Base-by-base conservation (phyloP, 2,113 vertebrate genomes). In the Labeo catla region DNA sequence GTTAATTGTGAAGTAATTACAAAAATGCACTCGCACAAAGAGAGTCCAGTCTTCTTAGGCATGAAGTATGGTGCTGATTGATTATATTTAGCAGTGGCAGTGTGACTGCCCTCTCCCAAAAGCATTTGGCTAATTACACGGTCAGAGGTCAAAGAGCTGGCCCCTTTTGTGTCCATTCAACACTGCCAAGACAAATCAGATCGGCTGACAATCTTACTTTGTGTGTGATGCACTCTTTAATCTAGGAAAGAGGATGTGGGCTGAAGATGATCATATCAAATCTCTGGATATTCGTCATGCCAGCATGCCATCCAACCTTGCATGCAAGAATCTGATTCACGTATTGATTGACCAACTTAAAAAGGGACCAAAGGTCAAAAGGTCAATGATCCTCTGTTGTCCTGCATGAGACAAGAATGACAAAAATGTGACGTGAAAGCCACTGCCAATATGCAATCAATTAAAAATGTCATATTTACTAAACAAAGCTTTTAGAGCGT, bases 61-160 rank as follows among this genome's bases (percentile, higher is more conserved):
- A 87, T 89, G 88, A 88, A 83, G 65, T 86, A 87, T 82, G 78
- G 88, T 87, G 88, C 90, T 90, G 90, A 93, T 87, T 91, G 89
- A 93, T 90, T 88, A 91, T 86, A 91, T 87, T 88, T 80, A 84
- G 76, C 88, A 79, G 82, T 45, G n/a, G 79, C 81, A 83, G 86
- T 74, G 52, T 61, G 68, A 16, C 23, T 84, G 13, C 43, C 11
- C 43, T 68, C 91, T 84, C 87, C 3, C 6, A 86, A 90, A 88
- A 90, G 83, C 79, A 89, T 87, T 87, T 87, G 34, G 79, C 81
- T 89, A 89, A 92, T 92, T 81, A 89, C 88, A 89, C 89, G 88
- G 92, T 92, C 87, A 92, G 74, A 91, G 90, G 91, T 91, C 86
- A 89, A 36, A 83, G 86, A 72, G 68, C 86, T 83, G 76, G 45